Evolutionary conservation across 2,888 invertebrate genomes (phyloP).

Genomic region (Luperina testacea): DNA sequence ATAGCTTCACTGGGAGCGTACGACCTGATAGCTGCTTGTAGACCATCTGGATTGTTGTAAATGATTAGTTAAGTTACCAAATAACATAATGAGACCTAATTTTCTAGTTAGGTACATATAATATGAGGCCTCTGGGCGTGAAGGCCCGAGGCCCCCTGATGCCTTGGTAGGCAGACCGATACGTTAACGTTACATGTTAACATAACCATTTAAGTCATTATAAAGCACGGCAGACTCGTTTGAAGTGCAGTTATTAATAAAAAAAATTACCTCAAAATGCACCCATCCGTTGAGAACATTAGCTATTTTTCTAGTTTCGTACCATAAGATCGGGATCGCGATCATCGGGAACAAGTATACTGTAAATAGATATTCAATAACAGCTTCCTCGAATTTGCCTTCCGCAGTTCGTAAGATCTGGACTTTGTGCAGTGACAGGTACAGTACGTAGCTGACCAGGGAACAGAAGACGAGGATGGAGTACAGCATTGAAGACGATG

Average conservation of each 20-base stretch:
- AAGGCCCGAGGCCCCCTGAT: background rate
- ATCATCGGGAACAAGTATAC: slow-evolving; percentile 92
- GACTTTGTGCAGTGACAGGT: slow-evolving; percentile 91
- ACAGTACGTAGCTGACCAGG: slow-evolving; percentile 89
- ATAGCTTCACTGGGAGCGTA: slow-evolving; percentile 89
- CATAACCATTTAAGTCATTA: background rate
- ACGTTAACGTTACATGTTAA: no score
- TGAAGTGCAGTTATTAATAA: background rate
- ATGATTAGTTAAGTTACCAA: background rate
- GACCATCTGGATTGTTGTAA: slow-evolving; percentile 80
- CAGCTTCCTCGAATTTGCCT: slow-evolving; percentile 93
- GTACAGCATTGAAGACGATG: slow-evolving; percentile 90
- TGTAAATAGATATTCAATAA: slow-evolving; percentile 93
- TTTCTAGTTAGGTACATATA: background rate
- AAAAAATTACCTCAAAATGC: slow-evolving; percentile 90
- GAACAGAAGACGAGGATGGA: slow-evolving; percentile 88
- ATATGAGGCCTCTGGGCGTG: background rate
- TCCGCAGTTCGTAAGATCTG: slow-evolving; percentile 91
- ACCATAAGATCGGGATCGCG: slow-evolving; percentile 92
- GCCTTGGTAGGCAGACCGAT: background rate
- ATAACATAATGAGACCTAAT: no score
- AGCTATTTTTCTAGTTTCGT: slow-evolving; percentile 92
- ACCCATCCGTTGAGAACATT: slow-evolving; percentile 91
- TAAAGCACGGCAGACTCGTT: background rate
- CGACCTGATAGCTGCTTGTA: slow-evolving; percentile 91